Conservation (phyloP, 1,140 invertebrate species). For the Zaprionus kolodkinae region DNA sequence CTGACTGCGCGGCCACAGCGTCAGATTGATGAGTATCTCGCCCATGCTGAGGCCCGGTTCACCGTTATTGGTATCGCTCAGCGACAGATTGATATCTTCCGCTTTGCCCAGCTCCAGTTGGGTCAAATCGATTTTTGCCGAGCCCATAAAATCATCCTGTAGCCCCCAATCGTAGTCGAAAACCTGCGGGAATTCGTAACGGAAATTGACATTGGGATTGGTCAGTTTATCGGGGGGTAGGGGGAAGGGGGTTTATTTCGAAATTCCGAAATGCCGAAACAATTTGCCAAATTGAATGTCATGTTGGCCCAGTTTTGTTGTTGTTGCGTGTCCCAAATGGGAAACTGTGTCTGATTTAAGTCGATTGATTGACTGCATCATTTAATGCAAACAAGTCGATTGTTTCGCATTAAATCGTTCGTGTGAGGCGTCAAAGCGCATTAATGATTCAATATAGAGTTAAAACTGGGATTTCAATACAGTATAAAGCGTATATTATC, state of each 20-base stretch:
- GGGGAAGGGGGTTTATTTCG: not conserved
- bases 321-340: not conserved
- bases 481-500: too few relatives aligned
- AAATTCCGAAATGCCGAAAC: constrained; percentile 2
- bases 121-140: constrained; percentile 93
- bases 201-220: constrained; percentile 41
- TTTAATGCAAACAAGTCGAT: not conserved
- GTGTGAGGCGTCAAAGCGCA: not conserved
- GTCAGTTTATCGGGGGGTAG: not conserved
- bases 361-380: not conserved
- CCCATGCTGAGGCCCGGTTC: constrained; percentile 88
- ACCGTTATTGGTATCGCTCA: constrained; percentile 89
- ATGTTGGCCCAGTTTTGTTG: constrained; percentile 7
- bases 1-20: constrained; percentile 94
- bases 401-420: not conserved
- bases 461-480: not conserved
- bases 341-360: not conserved
- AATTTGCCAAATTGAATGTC: constrained; percentile 47
- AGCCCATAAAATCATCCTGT: constrained; percentile 99
- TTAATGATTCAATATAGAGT: not conserved
- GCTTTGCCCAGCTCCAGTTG: constrained; percentile 92
- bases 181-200: constrained; percentile 86
- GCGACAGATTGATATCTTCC: constrained; percentile 90
- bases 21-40: constrained; percentile 91
- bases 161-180: constrained; percentile 99